Evolutionary conservation across 2,113 vertebrate species (phyloP).

Genomic region (Microtus richardsoni): DNA sequence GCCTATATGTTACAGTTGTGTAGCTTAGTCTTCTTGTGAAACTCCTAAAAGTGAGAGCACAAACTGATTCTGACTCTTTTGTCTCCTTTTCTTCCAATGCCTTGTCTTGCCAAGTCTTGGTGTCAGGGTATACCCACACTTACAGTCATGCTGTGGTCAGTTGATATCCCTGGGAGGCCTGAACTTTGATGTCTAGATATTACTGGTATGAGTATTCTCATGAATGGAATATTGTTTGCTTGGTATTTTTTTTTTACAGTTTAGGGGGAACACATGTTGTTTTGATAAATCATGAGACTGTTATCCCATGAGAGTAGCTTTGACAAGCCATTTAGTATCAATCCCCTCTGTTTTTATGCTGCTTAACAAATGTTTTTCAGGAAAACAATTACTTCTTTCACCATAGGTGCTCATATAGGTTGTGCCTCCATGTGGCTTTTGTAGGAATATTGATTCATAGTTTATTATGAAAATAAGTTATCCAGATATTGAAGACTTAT

Average conservation of each 20-base stretch:
- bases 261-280: background rate
- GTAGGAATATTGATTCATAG: background rate
- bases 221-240: background rate
- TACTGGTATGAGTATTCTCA: background rate
- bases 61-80: background rate
- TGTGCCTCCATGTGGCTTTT: background rate
- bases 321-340: background rate
- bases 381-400: background rate
- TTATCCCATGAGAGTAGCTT: background rate
- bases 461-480: background rate
- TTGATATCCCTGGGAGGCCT: background rate
- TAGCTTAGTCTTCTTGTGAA: background rate
- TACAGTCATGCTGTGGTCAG: background rate
- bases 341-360: background rate
- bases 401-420: background rate
- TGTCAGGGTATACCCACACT: background rate
- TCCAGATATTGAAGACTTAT: background rate
- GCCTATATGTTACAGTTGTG: too few relatives aligned
- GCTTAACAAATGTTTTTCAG: background rate
- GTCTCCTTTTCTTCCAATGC: background rate
- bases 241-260: background rate
- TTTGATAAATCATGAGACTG: background rate
- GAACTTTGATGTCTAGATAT: background rate
- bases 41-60: background rate
- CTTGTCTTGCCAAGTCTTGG: background rate